Percentiles rank a stretch among this genome's conserved stretches.
These are phyloP conservation scores for Dermolepida albohirtum DNA, from an alignment of 2,888 invertebrate genomes.

Conservation along the genomic window DNA sequence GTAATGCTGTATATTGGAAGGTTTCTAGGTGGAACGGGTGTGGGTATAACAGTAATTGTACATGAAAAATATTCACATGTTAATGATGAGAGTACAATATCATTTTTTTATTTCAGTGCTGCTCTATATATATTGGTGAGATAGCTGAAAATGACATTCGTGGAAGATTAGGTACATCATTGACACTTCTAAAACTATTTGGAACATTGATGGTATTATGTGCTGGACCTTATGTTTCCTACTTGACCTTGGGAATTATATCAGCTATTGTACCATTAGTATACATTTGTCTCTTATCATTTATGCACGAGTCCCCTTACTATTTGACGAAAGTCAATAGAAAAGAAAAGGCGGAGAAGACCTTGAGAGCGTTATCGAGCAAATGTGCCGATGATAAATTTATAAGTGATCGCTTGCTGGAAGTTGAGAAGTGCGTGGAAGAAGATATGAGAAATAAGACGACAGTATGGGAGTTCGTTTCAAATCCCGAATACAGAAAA, in stretches of 20 bases:
- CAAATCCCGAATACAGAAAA: conserved; percentile 37
- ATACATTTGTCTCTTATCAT: conserved; percentile 60
- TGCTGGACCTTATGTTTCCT: conserved; percentile 61
- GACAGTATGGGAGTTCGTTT: conserved; percentile 5
- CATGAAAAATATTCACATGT: conserved; percentile 35
- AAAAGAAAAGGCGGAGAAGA: conserved; percentile 56
- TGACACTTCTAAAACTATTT: conserved; percentile 61
- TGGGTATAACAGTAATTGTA: conserved; percentile 68
- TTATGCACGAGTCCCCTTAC: conserved; percentile 67
- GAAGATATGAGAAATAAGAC: conserved; percentile 55
- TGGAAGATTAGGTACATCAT: conserved; percentile 60
- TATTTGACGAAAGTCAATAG: conserved; percentile 62
- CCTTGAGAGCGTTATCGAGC: conserved; percentile 54
- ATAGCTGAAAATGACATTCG: conserved; percentile 66
- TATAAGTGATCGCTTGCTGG: conserved; percentile 61
- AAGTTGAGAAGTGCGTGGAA: conserved; percentile 59
- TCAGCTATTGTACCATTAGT: conserved; percentile 59
- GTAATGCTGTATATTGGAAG: conserved; percentile 71
- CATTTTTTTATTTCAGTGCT: conserved; percentile 56
- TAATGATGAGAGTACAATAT: too few relatives aligned
- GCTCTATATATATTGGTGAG: conserved; percentile 63
- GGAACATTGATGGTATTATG: conserved; percentile 62
- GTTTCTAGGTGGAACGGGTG: conserved; percentile 75
- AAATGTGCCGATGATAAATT: conserved; percentile 58
- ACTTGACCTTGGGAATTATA: conserved; percentile 57